Base-by-base conservation (phyloP, 2,113 vertebrate genomes). In the Gobiocypris rarus region DNA sequence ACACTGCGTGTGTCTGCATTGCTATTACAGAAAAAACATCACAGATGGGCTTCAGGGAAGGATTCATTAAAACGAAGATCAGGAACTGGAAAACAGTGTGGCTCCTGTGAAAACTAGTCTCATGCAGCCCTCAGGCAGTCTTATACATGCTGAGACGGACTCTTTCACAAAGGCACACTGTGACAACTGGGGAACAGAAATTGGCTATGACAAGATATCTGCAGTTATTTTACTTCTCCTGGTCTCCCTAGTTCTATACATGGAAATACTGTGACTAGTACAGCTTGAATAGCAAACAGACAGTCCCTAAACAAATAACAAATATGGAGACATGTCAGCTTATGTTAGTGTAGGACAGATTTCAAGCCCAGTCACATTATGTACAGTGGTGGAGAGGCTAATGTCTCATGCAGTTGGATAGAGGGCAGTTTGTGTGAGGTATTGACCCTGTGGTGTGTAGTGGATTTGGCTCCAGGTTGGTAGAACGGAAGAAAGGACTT, bases 31-130 rank as follows among this genome's bases (percentile, higher is more conserved):
- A n/a, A 50, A 24, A 67, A 80, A 50, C 15, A 14, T 17, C 24
- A 50, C 58, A 45, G 26, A 59, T 65, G 38, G 59, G 45, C 11
- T 70, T 38, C 10, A 9, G 31, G 48, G 22, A 34, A 70, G 63
- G 48, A 70, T 24, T 81, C 48, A 70, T 81, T 81, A 41, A n/a
- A 69, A 81, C 63, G 26, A 15, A 41, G 19, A 77, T 19, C 24
- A 59, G 17, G 31, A 24, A 34, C 9, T 52, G 9, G 8, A 24
- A 70, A 82, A 41, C 63, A 54, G 22, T 41, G 13, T 56, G 80
- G 6, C 13, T 82, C 4, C 43, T 24, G 45, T 17, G 13, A 70
- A 70, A 82, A 11, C 28, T 38, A 10, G 31, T 70, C 31, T 41
- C 80, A 52, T 56, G 48, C 48, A n/a, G 17, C 45, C 65, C 31